Evolutionary conservation across 2,797 vertebrate species (phyloP), one percentile per base, ranked within the genome.

Genomic region (Aeoliscus strigatus): DNA sequence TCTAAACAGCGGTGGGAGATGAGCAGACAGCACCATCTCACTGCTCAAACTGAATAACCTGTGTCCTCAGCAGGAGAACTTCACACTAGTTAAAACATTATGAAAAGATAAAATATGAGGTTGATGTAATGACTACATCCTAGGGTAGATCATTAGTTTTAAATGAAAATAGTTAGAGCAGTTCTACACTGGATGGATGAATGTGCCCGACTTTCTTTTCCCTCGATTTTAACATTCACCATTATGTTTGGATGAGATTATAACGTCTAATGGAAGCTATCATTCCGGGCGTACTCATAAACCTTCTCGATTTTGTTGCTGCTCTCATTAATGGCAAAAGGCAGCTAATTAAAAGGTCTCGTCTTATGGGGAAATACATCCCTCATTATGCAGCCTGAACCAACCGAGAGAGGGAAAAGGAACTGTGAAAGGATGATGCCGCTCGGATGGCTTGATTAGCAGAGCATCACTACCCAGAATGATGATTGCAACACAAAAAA

Each of bases 21-120:
- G n/a, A n/a, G n/a, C n/a, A n/a, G n/a, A n/a, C n/a, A n/a, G n/a
- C n/a, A n/a, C n/a, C n/a, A n/a, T n/a, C n/a, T n/a, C n/a, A n/a
- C n/a, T n/a, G n/a, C n/a, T n/a, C n/a, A n/a, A n/a, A n/a, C n/a
- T n/a, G n/a, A n/a, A n/a, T n/a, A n/a, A n/a, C n/a, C n/a, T n/a
- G n/a, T n/a, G n/a, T n/a, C n/a, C n/a, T n/a, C 18, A 21, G 18
- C 18, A 21, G 18, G 18, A 21, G 18, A 21, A 43, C 39, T 46
- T 37, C 9, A 34, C 31, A 67, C 50, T 46, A 58, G 49, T 48
- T 74, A 60, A 71, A 53, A 61, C 50, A 46, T 56, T 57, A 52
- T 73, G 59, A 34, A 67, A 70, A 75, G 55, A 70, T 77, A 68
- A 40, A 66, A 82, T 84, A 82, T 75, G 77, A 81, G 67, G 72